phyloP scores from a whole-genome alignment of 2,797 vertebrate genomes.

The Psittacula derbiana region DNA sequence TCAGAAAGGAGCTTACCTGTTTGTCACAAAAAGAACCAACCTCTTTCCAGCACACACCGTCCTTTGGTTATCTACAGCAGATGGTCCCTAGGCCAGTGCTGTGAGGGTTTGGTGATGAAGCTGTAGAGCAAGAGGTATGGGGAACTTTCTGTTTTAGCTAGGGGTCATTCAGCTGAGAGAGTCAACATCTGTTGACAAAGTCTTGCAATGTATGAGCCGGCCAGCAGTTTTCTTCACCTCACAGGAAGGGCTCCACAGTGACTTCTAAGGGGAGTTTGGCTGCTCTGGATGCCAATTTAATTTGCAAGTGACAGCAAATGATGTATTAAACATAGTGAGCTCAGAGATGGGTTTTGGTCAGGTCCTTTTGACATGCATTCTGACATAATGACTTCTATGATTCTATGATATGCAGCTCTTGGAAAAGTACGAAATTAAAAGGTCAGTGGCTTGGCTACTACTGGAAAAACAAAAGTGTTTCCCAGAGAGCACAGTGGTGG shows the following conservation, averaged over 20 bases:
- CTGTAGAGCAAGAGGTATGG: not conserved
- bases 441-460: not conserved
- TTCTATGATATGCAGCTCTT: fast-evolving
- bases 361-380: not conserved
- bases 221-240: not conserved
- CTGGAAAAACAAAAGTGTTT: not conserved
- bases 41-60: fast-evolving
- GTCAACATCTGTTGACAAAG: not conserved
- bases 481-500: fast-evolving
- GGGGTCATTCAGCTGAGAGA: not conserved
- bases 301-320: not conserved
- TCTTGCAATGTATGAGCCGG: not conserved
- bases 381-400: too few relatives aligned
- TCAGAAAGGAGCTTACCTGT: not conserved
- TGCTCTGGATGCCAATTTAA: not conserved
- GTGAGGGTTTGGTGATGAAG: not conserved
- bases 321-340: not conserved
- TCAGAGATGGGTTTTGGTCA: not conserved
- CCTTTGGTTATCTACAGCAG: not conserved
- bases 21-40: fast-evolving
- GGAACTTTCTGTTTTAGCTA: not conserved
- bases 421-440: not conserved
- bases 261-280: too few relatives aligned
- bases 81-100: not conserved
- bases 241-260: not conserved